phyloP scores from a whole-genome alignment of 2,888 invertebrate species.

The Vesta saturnalis region DNA sequence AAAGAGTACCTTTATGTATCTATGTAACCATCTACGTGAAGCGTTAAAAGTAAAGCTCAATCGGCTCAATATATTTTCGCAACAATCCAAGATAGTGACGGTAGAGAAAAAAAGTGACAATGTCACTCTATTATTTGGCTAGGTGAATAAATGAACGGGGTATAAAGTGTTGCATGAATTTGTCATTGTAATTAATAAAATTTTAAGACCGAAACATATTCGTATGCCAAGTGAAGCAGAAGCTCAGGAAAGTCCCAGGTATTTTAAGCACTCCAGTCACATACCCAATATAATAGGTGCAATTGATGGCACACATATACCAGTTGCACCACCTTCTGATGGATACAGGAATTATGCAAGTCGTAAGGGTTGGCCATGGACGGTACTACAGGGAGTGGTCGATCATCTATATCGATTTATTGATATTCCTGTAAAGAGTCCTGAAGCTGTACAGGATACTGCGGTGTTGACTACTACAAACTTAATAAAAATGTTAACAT shows the following conservation, averaged over 20 bases:
- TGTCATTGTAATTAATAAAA: too few relatives aligned
- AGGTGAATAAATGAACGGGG: conserved; percentile 41
- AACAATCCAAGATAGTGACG: not conserved
- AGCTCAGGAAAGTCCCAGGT: conserved; percentile 30
- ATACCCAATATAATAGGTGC: too few relatives aligned
- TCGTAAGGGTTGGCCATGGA: conserved; percentile 43
- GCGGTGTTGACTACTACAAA: too few relatives aligned
- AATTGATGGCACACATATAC: too few relatives aligned
- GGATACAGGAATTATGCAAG: conserved; percentile 43
- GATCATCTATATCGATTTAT: too few relatives aligned
- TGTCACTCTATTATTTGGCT: not conserved
- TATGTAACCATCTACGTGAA: not conserved
- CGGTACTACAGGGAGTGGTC: conserved; percentile 37
- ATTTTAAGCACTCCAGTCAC: conserved; percentile 44
- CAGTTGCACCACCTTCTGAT: conserved; percentile 37
- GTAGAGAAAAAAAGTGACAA: not conserved
- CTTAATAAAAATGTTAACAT: too few relatives aligned
- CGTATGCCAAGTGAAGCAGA: too few relatives aligned
- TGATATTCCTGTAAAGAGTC: too few relatives aligned
- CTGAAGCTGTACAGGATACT: too few relatives aligned
- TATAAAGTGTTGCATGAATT: too few relatives aligned
- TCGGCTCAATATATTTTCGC: not conserved
- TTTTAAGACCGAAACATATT: too few relatives aligned
- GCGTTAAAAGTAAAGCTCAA: too few relatives aligned
- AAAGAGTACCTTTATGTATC: not conserved